Evolutionary conservation across 2,888 invertebrate species (phyloP).

Genomic region (Oxyteleia sp.): DNA sequence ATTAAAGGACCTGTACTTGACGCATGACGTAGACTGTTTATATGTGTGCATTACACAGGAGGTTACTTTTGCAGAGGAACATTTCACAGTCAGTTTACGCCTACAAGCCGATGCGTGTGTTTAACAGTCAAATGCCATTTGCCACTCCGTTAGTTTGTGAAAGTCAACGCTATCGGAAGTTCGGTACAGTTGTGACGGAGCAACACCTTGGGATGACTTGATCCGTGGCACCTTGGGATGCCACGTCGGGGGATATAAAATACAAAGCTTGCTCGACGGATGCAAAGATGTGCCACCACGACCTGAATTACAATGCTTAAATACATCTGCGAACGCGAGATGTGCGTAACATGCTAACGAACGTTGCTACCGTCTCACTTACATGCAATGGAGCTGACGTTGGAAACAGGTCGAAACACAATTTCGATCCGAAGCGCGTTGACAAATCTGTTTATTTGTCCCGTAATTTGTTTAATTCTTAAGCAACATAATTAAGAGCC

Average conservation of each 20-base stretch:
- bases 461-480: neutral
- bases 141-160: slow-evolving; percentile 65
- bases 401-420: neutral
- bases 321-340: slow-evolving; percentile 80
- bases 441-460: slow-evolving; percentile 18
- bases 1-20: slow-evolving; percentile 61
- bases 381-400: neutral
- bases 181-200: slow-evolving; percentile 63
- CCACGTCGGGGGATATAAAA: slow-evolving; percentile 31
- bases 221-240: slow-evolving; percentile 29
- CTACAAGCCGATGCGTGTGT: slow-evolving; percentile 58
- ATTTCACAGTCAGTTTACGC: slow-evolving; percentile 70
- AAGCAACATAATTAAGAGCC: too few relatives aligned
- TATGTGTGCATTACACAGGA: slow-evolving; percentile 54
- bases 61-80: slow-evolving; percentile 66
- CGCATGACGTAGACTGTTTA: slow-evolving; percentile 42
- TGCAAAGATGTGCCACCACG: slow-evolving; percentile 9
- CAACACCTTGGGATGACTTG: slow-evolving; percentile 50
- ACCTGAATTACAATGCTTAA: slow-evolving; percentile 82
- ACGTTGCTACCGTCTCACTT: neutral
- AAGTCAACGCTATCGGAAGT: slow-evolving; percentile 69
- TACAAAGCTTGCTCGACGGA: slow-evolving; percentile 13
- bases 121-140: slow-evolving; percentile 71
- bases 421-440: neutral
- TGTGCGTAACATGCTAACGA: slow-evolving; percentile 81